Base-by-base conservation (phyloP, 1,140 invertebrate genomes). In the Chlorops oryzae region DNA sequence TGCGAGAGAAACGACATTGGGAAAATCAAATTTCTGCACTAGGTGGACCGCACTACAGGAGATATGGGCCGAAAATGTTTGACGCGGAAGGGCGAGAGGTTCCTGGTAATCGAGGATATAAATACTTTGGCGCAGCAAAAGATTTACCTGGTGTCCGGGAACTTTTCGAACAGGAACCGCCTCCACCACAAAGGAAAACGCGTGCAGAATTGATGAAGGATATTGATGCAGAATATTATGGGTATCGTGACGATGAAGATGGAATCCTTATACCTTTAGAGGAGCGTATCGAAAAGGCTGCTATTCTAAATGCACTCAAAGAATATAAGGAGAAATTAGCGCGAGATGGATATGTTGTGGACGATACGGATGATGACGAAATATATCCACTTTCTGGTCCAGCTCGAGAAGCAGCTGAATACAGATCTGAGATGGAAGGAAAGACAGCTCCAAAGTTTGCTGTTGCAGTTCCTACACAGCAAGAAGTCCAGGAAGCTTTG, bases 51-150 rank as follows among this genome's bases (percentile, higher is more conserved):
- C 94, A 99, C 73, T 98, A 98, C 75, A 81, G 86, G 25, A 84
- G 88, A 62, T 84, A 90, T 59, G 93, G 93, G 0, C 93, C 94
- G 1, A 85, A 88, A 58, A 95, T 97, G 88, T 80, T 97, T 49
- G 95, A 98, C 73, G 87, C 92, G 59, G 93, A 97, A 75, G 92
- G 92, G 1, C 88, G 92, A 65, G 97, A 99, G 79, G 94, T 98
- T 0, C 93, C 95, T 1, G 95, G 96, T 24, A 97, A 96, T 75
- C 81, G 92, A 62, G 96, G 97, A 0, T 99, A 99, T 70, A 98
- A 98, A 76, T 99, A 99, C 76, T 99, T 99, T 76, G 97, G 96
- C 46, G 97, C 96, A 27, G 95, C 96, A 1, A 96, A 98, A 75
- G 96, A 99, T 77, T 77, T 99, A 59, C 97, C 97, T 17, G 88